Percentiles rank a stretch among this genome's conserved stretches.
phyloP scores from a whole-genome alignment of 2,888 invertebrate genomes.

The Patella depressa region DNA sequence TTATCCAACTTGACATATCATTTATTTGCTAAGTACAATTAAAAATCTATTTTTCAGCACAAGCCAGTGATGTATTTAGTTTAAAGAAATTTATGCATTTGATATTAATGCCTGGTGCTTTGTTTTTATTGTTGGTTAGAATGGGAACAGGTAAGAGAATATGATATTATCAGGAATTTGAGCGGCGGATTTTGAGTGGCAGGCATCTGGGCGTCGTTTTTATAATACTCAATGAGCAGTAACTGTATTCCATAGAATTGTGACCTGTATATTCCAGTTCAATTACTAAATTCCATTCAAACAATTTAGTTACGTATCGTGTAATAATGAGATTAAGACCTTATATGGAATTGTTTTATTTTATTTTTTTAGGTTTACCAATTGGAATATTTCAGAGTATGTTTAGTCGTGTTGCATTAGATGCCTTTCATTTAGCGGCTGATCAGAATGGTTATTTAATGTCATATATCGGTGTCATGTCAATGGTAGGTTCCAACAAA shows the following conservation, averaged over 20 bases:
- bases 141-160: conserved; percentile 50
- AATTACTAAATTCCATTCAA: too few relatives aligned
- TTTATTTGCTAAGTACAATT: background rate
- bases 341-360: conserved; percentile 7
- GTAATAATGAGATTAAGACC: background rate
- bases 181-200: too few relatives aligned
- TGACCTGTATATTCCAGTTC: too few relatives aligned
- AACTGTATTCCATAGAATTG: too few relatives aligned
- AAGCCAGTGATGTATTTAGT: conserved; percentile 47
- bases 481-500: conserved; percentile 56
- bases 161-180: too few relatives aligned
- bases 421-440: conserved; percentile 60
- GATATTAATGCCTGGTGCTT: conserved; percentile 53
- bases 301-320: background rate
- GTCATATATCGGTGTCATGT: conserved; percentile 64
- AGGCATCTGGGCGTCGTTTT: too few relatives aligned
- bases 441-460: conserved; percentile 67
- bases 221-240: too few relatives aligned
- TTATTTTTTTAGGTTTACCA: conserved; percentile 56
- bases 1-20: too few relatives aligned
- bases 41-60: background rate
- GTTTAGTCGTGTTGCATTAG: conserved; percentile 66
- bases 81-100: conserved; percentile 52
- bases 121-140: conserved; percentile 55
- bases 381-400: conserved; percentile 67